These are phyloP conservation scores for Apistogramma diplotaenia DNA, from an alignment of 2,113 vertebrate species.

Conservation along the genomic window DNA sequence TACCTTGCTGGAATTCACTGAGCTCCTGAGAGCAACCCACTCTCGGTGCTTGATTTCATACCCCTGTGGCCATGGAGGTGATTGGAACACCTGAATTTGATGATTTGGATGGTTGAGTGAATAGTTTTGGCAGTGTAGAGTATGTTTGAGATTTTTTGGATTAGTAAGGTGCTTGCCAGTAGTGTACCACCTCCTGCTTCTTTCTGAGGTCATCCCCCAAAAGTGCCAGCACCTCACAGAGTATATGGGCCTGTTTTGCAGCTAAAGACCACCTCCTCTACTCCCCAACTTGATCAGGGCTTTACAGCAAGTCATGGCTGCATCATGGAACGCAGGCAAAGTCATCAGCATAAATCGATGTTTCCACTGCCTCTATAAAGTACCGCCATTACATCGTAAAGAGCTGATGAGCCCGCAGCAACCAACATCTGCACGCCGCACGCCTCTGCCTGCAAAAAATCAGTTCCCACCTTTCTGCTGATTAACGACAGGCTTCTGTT, in stretches of 20 bases:
- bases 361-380: conserved; percentile 50
- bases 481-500: conserved; percentile 46
- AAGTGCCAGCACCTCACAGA: neutral
- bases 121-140: too few relatives aligned
- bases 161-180: too few relatives aligned
- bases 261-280: neutral
- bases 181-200: neutral
- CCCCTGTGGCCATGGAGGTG: too few relatives aligned
- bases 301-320: conserved; percentile 26
- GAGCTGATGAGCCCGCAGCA: conserved; percentile 55
- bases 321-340: conserved; percentile 38
- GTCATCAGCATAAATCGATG: conserved; percentile 69
- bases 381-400: conserved; percentile 38
- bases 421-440: conserved; percentile 41
- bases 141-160: neutral
- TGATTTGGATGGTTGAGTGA: too few relatives aligned
- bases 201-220: neutral
- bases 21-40: too few relatives aligned
- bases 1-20: too few relatives aligned
- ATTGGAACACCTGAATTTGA: too few relatives aligned
- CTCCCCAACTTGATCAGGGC: neutral
- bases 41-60: too few relatives aligned
- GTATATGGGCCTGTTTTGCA: neutral
- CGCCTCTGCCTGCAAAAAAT: conserved; percentile 2
- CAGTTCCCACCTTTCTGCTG: conserved; percentile 33